These are phyloP conservation scores for Hirtodrosophila cameraria DNA, from an alignment of 2,888 invertebrate species.

Conservation along the genomic window DNA sequence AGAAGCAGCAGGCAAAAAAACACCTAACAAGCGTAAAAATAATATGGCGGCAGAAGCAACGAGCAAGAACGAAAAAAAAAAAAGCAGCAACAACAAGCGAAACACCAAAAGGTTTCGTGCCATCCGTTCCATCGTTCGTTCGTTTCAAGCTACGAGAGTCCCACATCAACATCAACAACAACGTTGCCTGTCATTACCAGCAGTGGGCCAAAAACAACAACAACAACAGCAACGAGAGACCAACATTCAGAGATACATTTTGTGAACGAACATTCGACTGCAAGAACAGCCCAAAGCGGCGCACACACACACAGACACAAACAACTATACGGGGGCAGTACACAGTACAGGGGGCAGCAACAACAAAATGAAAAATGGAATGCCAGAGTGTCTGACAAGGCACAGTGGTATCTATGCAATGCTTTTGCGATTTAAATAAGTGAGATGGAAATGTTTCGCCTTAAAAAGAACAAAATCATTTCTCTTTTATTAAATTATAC, in stretches of 20 bases:
- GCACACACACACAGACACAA: conserved; percentile 34
- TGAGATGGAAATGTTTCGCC: not conserved
- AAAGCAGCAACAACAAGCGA: conserved; percentile 30
- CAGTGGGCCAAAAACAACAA: conserved; percentile 32
- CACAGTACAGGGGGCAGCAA: conserved; percentile 25
- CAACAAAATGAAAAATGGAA: conserved; percentile 77
- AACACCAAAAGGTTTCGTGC: conserved; percentile 45
- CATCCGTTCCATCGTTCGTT: conserved; percentile 26
- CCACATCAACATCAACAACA: conserved; percentile 41
- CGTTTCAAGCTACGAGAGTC: conserved; percentile 33
- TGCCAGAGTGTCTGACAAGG: conserved; percentile 41
- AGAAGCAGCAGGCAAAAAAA: conserved; percentile 53
- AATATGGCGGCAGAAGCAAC: conserved; percentile 68
- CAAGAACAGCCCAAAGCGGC: conserved; percentile 60
- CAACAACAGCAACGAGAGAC: conserved; percentile 25
- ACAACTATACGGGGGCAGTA: conserved; percentile 6
- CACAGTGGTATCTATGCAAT: conserved; percentile 53
- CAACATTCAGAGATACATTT: conserved; percentile 27
- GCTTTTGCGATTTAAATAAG: not conserved
- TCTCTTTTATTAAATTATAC: not conserved
- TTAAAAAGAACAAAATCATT: not conserved
- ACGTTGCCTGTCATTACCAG: conserved; percentile 52
- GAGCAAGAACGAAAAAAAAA: conserved; percentile 28
- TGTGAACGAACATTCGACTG: conserved; percentile 33
- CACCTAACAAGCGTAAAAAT: conserved; percentile 65